Conservation (phyloP, 2,888 invertebrate species). For the Gerris lacustris region DNA sequence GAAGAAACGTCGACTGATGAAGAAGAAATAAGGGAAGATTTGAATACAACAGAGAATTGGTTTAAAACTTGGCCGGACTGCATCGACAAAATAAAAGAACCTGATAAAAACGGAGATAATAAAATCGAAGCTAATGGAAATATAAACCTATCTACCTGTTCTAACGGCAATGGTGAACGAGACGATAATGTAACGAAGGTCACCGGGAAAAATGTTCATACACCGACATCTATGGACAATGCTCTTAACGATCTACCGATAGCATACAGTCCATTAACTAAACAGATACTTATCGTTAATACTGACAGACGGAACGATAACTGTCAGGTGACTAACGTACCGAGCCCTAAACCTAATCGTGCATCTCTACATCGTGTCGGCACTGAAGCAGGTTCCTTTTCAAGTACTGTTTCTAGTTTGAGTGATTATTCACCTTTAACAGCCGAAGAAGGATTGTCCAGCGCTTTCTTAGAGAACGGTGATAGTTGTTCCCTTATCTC, state of each 20-base stretch:
- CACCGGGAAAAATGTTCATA: constrained; percentile 26
- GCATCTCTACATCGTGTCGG: constrained; percentile 39
- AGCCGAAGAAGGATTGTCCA: constrained; percentile 33
- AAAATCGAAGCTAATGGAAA: background rate
- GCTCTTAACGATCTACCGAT: constrained; percentile 60
- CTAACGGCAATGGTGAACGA: background rate
- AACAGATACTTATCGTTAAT: constrained; percentile 47
- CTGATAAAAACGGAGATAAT: background rate
- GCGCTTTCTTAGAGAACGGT: constrained; percentile 46
- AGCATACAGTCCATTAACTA: constrained; percentile 61
- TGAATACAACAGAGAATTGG: constrained; percentile 33
- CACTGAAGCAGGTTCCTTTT: constrained; percentile 50
- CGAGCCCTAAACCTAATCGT: constrained; percentile 1
- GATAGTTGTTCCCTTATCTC: constrained; percentile 34
- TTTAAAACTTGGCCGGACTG: constrained; percentile 44
- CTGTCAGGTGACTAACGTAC: background rate
- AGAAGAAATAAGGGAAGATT: constrained; percentile 15
- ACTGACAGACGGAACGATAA: background rate
- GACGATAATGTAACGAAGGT: background rate
- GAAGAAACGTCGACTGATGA: constrained; percentile 13
- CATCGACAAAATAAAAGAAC: constrained; percentile 35
- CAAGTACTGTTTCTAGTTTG: constrained; percentile 56
- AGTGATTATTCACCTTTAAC: constrained; percentile 53
- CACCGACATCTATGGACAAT: constrained; percentile 47
- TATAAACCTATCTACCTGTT: background rate